Evolutionary conservation across 2,113 vertebrate species (phyloP), one percentile per base, ranked within the genome.

Genomic region (Saimiri boliviensis): DNA sequence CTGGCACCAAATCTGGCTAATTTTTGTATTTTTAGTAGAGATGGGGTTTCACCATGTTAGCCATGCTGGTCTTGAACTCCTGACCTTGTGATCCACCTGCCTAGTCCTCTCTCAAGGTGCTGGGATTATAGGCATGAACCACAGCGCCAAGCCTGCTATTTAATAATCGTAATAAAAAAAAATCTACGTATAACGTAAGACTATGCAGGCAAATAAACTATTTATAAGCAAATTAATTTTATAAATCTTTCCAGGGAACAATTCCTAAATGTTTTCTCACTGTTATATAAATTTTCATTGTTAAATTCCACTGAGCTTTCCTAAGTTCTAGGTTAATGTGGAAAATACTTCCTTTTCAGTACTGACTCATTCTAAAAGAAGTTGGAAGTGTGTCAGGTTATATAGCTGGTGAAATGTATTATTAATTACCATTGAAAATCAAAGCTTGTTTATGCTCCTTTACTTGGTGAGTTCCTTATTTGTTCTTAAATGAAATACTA

Each of bases 181-280:
- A 63, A 89, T 58, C 32, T 66, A 92, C 71, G 8, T 66, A 79
- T 52, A 94, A 60, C 16, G 32, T 63, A 88, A 73, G 8, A 4
- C 47, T 85, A 74, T 93, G 32, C 14, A 91, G 56, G 56, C 17
- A 63, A 0, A 63, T 35, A 76, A 47, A 58, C 56, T 91, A 94
- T 85, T 82, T 97, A 85, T 49, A 92, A 94, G 63, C n/a, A 96
- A 85, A 85, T 73, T 14, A 92, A 88, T 70, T 92, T 91, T 79
- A 86, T 9, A 94, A 80, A 42, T 63, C 20, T 86, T 96, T 66
- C 80, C 85, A 87, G 66, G 30, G 37, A 35, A 83, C 2, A 5
- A 95, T 80, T 80, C 11, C 54, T 92, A 89, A 89, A 40, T 92
- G 37, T 91, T 96, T 94, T 86, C 6, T 47, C 49, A 93, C 17